Conservation (phyloP, 2,113 vertebrate species). For the Dicerorhinus sumatrensis region DNA sequence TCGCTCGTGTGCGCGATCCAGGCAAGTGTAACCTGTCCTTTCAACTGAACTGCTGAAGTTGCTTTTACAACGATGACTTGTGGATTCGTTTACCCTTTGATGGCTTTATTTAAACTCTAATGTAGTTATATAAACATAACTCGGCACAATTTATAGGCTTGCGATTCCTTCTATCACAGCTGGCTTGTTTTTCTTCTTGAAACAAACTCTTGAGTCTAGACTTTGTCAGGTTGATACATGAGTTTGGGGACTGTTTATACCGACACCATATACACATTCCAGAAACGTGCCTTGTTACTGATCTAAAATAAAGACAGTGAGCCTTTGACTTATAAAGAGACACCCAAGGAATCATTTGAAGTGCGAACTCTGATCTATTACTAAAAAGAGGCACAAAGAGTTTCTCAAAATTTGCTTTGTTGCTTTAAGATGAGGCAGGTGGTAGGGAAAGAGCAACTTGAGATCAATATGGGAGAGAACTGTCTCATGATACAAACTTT, state of each 20-base stretch:
- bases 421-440: not conserved
- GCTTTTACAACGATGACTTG: not conserved
- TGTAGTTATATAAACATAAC: conserved; percentile 55
- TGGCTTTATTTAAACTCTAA: conserved; percentile 67
- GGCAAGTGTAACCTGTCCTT: not conserved
- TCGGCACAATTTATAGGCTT: conserved; percentile 54
- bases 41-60: not conserved
- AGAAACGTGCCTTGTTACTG: conserved; percentile 32
- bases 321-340: not conserved
- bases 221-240: conserved; percentile 80
- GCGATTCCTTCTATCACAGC: conserved; percentile 28
- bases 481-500: not conserved
- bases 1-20: not conserved
- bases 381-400: not conserved
- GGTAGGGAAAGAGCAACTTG: not conserved
- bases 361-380: not conserved
- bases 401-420: not conserved
- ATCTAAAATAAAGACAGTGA: conserved; percentile 37
- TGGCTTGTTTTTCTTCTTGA: conserved; percentile 62
- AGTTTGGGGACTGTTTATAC: conserved; percentile 67
- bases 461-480: not conserved
- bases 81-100: not conserved
- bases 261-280: conserved; percentile 63
- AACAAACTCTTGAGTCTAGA: conserved; percentile 52
- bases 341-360: not conserved